phyloP scores from a whole-genome alignment of 2,113 vertebrate genomes.

The Murina feae region DNA sequence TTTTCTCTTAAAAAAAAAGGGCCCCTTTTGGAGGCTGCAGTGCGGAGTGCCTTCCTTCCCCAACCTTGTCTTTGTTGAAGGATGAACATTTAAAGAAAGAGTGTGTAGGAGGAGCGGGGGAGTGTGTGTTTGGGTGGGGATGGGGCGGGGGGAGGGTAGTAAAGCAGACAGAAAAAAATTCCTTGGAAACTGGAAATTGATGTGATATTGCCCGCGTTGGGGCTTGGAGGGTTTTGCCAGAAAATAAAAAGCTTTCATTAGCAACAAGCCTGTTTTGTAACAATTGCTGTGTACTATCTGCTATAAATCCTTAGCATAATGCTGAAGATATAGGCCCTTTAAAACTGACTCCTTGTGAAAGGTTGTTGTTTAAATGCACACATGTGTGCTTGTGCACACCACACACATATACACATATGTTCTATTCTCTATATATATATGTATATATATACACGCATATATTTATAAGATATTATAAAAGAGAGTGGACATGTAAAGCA shows the following conservation, averaged over 20 bases:
- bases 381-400: not conserved
- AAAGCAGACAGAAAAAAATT: not conserved
- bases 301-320: not conserved
- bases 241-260: conserved; percentile 47
- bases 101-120: not conserved
- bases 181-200: conserved; percentile 24
- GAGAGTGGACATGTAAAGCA: not conserved
- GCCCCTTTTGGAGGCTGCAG: not conserved
- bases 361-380: conserved; percentile 26
- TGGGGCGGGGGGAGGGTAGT: not conserved
- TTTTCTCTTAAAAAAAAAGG: not conserved
- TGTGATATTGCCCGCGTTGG: not conserved
- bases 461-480: not conserved
- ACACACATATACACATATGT: not conserved
- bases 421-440: not conserved
- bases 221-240: conserved; percentile 37
- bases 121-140: conserved; percentile 39
- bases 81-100: conserved; percentile 62
- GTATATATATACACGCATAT: no score
- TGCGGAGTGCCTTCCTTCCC: not conserved
- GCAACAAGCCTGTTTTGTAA: not conserved
- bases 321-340: not conserved
- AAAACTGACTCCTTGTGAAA: not conserved
- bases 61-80: conserved; percentile 63
- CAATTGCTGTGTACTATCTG: not conserved